Evolutionary conservation across 2,113 vertebrate genomes (phyloP).

Genomic region (Falco punctatus): DNA sequence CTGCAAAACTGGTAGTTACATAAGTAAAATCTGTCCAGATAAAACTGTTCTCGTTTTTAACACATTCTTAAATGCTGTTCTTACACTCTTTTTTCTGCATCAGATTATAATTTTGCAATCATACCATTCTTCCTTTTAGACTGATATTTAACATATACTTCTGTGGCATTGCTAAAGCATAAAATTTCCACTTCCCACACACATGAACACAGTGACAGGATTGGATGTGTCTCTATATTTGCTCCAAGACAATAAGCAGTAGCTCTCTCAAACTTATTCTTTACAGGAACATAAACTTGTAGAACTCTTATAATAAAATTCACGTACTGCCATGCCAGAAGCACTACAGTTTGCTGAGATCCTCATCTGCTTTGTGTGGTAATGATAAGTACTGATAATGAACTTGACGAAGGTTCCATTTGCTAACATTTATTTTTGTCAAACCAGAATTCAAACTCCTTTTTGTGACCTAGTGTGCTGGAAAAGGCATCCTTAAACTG

Average conservation of each 20-base stretch:
- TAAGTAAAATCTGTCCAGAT: not conserved
- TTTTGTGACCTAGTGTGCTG: not conserved
- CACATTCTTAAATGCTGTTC: not conserved
- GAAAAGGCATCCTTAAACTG: not conserved
- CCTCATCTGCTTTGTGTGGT: not conserved
- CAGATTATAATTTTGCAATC: not conserved
- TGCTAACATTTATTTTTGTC: not conserved
- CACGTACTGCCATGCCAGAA: not conserved
- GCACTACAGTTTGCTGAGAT: not conserved
- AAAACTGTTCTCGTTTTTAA: not conserved
- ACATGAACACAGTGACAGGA: not conserved
- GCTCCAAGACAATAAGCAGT: not conserved
- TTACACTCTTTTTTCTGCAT: not conserved
- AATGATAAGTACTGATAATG: not conserved
- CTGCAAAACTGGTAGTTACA: not conserved
- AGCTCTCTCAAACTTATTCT: not conserved
- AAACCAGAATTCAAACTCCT: not conserved
- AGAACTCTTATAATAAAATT: not conserved
- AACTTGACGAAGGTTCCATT: not conserved
- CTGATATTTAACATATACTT: not conserved
- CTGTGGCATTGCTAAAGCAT: not conserved
- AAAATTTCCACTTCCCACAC: not conserved
- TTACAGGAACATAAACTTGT: not conserved
- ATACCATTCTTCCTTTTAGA: not conserved
- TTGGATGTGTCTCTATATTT: not conserved